phyloP scores from a whole-genome alignment of 2,113 vertebrate genomes.

The Garra rufa region DNA sequence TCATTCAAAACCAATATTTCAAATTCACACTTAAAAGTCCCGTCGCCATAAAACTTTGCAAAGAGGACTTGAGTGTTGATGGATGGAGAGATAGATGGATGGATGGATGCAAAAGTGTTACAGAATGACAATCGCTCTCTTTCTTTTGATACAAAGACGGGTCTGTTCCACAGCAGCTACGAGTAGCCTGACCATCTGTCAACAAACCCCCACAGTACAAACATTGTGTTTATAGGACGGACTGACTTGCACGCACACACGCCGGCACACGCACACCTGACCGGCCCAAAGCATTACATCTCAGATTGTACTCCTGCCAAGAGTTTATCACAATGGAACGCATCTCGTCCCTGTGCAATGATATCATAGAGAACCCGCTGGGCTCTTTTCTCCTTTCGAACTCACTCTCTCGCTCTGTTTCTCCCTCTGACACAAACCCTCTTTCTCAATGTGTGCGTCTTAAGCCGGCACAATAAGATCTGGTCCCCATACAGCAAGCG shows the following conservation, averaged over 20 bases:
- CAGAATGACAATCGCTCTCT: slow-evolving; percentile 70
- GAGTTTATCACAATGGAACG: slow-evolving; percentile 55
- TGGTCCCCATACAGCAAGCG: slow-evolving; percentile 75
- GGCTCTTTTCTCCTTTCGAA: slow-evolving; percentile 35
- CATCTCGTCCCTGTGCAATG: slow-evolving; percentile 59
- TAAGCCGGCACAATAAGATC: slow-evolving; percentile 75
- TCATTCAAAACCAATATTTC: background rate
- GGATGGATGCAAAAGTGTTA: slow-evolving; percentile 72
- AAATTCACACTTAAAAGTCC: background rate
- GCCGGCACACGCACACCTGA: slow-evolving; percentile 44
- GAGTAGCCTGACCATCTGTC: slow-evolving; percentile 79
- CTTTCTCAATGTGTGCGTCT: slow-evolving; percentile 55
- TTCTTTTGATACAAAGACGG: slow-evolving; percentile 71
- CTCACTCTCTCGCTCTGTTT: slow-evolving; percentile 42
- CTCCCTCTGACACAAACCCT: slow-evolving; percentile 39
- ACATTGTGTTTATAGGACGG: slow-evolving; percentile 70
- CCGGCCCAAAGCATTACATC: slow-evolving; percentile 60
- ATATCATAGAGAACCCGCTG: slow-evolving; percentile 59
- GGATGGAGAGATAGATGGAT: slow-evolving; percentile 58
- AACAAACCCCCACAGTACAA: slow-evolving; percentile 75
- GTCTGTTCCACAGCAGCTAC: slow-evolving; percentile 73
- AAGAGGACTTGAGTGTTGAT: slow-evolving; percentile 1
- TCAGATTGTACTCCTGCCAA: slow-evolving; percentile 51
- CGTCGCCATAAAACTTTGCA: background rate
- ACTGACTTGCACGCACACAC: slow-evolving; percentile 46